A percentile compares a stretch with the other conserved stretches of the same genome.
phyloP scores from a whole-genome alignment of 2,888 invertebrate genomes.

The Hoplodrina blanda region DNA sequence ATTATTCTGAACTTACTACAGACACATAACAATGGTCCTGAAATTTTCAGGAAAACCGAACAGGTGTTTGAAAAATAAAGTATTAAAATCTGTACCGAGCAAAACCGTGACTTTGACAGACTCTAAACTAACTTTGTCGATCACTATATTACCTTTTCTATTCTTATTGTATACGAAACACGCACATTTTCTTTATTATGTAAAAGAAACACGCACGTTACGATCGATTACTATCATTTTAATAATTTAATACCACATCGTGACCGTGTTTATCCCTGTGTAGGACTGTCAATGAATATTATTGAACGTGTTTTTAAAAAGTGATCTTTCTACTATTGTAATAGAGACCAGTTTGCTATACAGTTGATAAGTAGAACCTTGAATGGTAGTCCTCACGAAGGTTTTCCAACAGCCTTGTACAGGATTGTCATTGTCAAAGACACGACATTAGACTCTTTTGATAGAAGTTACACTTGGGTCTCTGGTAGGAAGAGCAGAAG shows the following conservation, averaged over 20 bases:
- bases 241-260: slow-evolving; percentile 54
- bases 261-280: slow-evolving; percentile 33
- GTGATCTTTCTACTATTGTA: slow-evolving; percentile 52
- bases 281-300: slow-evolving; percentile 39
- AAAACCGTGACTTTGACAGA: slow-evolving; percentile 13
- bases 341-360: slow-evolving; percentile 64
- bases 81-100: slow-evolving; percentile 12
- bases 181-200: slow-evolving; percentile 33
- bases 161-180: slow-evolving; percentile 28
- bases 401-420: slow-evolving; percentile 74
- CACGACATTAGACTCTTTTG: slow-evolving; percentile 41
- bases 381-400: slow-evolving; percentile 69
- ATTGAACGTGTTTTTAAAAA: slow-evolving; percentile 43
- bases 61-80: not conserved
- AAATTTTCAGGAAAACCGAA: slow-evolving; percentile 11
- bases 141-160: slow-evolving; percentile 23
- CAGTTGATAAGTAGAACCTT: slow-evolving; percentile 62
- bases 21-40: not conserved
- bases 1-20: not conserved
- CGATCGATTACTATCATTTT: slow-evolving; percentile 54
- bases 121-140: slow-evolving; percentile 18
- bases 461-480: not conserved
- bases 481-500: not conserved
- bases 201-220: slow-evolving; percentile 47
- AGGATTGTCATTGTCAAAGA: slow-evolving; percentile 78